A percentile compares a stretch with the other conserved stretches of the same genome.
Conservation (phyloP, 2,113 vertebrate genomes). For the Archocentrus centrarchus region DNA sequence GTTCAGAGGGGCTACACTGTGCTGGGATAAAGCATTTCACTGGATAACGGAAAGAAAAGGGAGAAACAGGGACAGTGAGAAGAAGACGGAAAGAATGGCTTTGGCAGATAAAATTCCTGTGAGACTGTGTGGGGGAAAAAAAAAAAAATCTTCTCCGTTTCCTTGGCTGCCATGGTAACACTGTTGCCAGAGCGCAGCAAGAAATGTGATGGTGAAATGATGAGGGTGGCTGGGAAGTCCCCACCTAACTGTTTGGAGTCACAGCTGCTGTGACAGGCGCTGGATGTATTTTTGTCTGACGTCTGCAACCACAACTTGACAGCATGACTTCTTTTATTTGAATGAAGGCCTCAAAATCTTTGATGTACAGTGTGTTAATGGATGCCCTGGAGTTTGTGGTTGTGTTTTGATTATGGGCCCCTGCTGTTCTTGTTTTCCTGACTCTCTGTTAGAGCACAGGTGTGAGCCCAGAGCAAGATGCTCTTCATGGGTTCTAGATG, state of each 20-base stretch:
- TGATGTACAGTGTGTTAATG: background rate
- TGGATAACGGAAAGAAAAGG: slow-evolving; percentile 5
- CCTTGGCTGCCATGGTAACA: slow-evolving; percentile 72
- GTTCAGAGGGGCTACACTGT: background rate
- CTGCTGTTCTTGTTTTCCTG: slow-evolving; percentile 64
- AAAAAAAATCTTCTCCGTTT: slow-evolving; percentile 48
- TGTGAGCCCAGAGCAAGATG: slow-evolving; percentile 55
- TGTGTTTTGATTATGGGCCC: slow-evolving; percentile 33
- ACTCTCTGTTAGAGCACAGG: slow-evolving; percentile 56
- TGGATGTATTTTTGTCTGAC: background rate
- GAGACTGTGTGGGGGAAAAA: slow-evolving; percentile 36
- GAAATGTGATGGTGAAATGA: slow-evolving; percentile 38
- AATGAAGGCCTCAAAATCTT: background rate
- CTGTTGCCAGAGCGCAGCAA: slow-evolving; percentile 46
- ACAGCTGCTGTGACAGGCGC: background rate
- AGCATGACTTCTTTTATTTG: background rate
- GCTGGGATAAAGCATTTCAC: slow-evolving; percentile 7
- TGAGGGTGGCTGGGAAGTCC: slow-evolving; percentile 35
- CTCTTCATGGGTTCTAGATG: slow-evolving; percentile 53
- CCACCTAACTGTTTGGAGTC: slow-evolving; percentile 28
- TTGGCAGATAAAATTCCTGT: slow-evolving; percentile 61
- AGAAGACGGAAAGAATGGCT: slow-evolving; percentile 48
- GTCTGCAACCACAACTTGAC: background rate
- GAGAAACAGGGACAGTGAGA: slow-evolving; percentile 11
- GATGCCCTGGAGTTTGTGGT: slow-evolving; percentile 3